Evolutionary conservation across 2,888 invertebrate species (phyloP), one percentile per base, ranked within the genome.

Genomic region (Platycnemis pennipes): DNA sequence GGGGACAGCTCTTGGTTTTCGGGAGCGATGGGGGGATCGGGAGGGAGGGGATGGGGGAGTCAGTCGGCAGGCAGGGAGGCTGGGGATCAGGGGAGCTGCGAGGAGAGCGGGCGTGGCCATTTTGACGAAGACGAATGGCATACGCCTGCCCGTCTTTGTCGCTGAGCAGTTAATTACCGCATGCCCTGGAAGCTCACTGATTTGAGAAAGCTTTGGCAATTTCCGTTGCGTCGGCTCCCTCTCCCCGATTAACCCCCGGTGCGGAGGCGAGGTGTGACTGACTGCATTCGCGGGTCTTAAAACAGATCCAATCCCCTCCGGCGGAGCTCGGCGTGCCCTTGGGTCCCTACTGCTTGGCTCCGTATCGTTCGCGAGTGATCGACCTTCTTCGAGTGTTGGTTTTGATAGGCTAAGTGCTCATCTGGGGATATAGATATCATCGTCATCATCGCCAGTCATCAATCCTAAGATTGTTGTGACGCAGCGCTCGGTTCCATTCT

Each of bases 131-230:
- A 77, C 77, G 77, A 77, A 77, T 77, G 77, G 77, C 77, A 26
- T 26, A 5, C n/a, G 77, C 77, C 77, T 37, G 63, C 77, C 77
- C 77, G 77, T 77, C 77, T 77, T 77, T 77, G 77, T 77, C 77
- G 77, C 11, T 77, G 77, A 8, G 77, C 77, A 77, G 77, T 77
- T 77, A 77, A 77, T 77, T 77, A 77, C 77, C 77, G 37, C 77
- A 77, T 16, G 37, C 77, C 77, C 77, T 37, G 31, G 31, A 77
- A 77, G 37, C 77, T 77, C 77, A 77, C 77, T 77, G 77, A 77
- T 77, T 77, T 77, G 77, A 77, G 77, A 77, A 77, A 77, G 77
- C 77, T 77, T 77, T 77, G 77, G 77, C 77, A 77, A 77, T 77
- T 77, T 77, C 77, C 77, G 77, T 77, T 37, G 37, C 37, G 77